Conservation (phyloP, 2,113 vertebrate genomes). For the Plotosus lineatus region DNA sequence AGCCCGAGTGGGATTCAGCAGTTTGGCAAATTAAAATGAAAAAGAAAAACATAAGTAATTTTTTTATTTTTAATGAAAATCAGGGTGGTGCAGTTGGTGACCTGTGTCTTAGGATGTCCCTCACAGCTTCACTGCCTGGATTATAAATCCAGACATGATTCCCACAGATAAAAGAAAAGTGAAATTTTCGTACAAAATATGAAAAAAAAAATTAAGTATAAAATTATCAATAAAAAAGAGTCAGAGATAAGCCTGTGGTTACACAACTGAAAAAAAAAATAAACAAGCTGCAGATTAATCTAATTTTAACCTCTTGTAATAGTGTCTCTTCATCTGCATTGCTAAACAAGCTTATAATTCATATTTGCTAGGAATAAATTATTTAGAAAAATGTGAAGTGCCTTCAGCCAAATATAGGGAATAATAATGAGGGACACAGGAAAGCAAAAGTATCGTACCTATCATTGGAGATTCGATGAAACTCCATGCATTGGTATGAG, state of each 20-base stretch:
- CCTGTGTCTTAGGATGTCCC: constrained; percentile 19
- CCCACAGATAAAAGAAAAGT: background rate
- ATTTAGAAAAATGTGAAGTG: background rate
- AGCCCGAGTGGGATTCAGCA: too few species aligned
- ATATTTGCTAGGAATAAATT: background rate
- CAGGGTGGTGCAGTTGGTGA: constrained; percentile 4
- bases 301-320: background rate
- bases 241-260: background rate
- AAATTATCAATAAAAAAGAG: too few species aligned
- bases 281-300: background rate
- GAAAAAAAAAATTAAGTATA: too few species aligned
- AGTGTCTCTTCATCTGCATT: background rate
- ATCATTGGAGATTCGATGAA: constrained; percentile 99
- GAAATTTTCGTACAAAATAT: background rate
- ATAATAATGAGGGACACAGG: background rate
- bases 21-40: too few species aligned
- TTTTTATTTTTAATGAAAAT: constrained; percentile 23
- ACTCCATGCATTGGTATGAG: constrained; percentile 92
- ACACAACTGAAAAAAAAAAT: background rate
- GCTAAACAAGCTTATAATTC: background rate
- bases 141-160: background rate
- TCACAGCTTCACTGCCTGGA: constrained; percentile 13
- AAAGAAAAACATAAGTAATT: too few species aligned
- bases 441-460: constrained; percentile 72
- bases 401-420: background rate